Conservation (phyloP, 2,888 invertebrate species). For the Parelbella ahira region DNA sequence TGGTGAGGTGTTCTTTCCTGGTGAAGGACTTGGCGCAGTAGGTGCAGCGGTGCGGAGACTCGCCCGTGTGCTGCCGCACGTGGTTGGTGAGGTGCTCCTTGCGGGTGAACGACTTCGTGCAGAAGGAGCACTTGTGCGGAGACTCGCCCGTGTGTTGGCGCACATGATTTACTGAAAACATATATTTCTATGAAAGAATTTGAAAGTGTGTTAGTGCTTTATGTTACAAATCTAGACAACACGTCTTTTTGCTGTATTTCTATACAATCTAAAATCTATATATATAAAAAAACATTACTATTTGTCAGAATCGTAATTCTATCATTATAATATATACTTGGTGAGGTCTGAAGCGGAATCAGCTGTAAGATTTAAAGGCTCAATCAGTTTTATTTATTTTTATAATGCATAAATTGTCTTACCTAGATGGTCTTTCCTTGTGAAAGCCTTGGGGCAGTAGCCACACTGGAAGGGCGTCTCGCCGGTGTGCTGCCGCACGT, state of each 20-base stretch:
- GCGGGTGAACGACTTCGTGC: constrained; percentile 88
- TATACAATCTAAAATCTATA: no score
- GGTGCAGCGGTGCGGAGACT: constrained; percentile 92
- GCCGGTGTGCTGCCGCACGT: constrained; percentile 90
- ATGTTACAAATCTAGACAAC: no score
- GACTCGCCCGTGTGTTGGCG: constrained; percentile 88
- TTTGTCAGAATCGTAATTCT: no score
- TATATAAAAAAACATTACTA: no score
- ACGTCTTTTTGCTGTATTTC: no score
- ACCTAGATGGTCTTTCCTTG: constrained; percentile 89
- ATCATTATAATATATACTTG: no score
- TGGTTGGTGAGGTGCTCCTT: constrained; percentile 92
- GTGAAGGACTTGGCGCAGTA: constrained; percentile 93
- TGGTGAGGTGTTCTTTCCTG: constrained; percentile 91
- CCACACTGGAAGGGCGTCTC: constrained; percentile 89
- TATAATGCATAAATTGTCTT: no score
- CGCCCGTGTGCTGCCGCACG: constrained; percentile 92
- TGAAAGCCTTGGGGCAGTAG: constrained; percentile 92
- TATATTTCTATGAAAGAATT: no score
- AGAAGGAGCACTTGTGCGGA: constrained; percentile 88
- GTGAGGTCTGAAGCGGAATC: no score
- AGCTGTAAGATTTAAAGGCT: no score
- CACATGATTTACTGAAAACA: constrained; percentile 83
- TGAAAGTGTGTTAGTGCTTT: no score
- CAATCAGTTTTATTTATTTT: no score